A percentile compares a stretch with the other conserved stretches of the same genome.
These are phyloP conservation scores for Phragmatobia fuliginosa DNA, from an alignment of 2,888 invertebrate genomes.

Conservation along the genomic window DNA sequence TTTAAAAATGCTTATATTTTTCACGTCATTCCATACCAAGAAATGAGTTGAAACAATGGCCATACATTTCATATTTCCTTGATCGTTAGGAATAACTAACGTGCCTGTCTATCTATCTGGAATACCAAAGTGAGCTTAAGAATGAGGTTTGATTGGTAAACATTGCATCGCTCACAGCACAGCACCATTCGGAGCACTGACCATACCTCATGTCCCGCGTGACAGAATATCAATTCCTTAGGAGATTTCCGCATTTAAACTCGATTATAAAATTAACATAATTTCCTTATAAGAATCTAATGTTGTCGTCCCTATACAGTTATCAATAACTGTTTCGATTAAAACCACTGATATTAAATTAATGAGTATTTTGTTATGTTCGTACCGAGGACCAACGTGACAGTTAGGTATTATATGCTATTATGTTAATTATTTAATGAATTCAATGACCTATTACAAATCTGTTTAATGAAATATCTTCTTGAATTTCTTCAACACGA, in stretches of 20 bases:
- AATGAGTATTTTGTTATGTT: constrained; percentile 50
- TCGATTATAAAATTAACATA: constrained; percentile 51
- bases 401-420: constrained; percentile 12
- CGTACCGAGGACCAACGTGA: constrained; percentile 29
- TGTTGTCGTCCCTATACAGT: constrained; percentile 53
- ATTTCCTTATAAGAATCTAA: constrained; percentile 53
- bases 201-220: constrained; percentile 41
- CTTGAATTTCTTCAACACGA: neutral
- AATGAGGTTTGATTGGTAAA: constrained; percentile 77
- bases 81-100: constrained; percentile 27
- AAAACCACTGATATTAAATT: constrained; percentile 42
- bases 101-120: constrained; percentile 26
- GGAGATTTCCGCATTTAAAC: constrained; percentile 45
- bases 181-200: constrained; percentile 43
- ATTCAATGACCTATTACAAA: constrained; percentile 16
- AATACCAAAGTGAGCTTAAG: constrained; percentile 38
- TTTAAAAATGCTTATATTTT: constrained; percentile 24
- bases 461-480: constrained; percentile 13
- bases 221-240: constrained; percentile 51
- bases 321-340: constrained; percentile 61
- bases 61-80: constrained; percentile 37
- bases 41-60: neutral
- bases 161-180: constrained; percentile 61
- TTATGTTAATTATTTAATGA: constrained; percentile 39
- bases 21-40: constrained; percentile 18